Evolutionary conservation across 2,888 invertebrate species (phyloP), one percentile per base, ranked within the genome.

Genomic region (Rhamnusium bicolor): DNA sequence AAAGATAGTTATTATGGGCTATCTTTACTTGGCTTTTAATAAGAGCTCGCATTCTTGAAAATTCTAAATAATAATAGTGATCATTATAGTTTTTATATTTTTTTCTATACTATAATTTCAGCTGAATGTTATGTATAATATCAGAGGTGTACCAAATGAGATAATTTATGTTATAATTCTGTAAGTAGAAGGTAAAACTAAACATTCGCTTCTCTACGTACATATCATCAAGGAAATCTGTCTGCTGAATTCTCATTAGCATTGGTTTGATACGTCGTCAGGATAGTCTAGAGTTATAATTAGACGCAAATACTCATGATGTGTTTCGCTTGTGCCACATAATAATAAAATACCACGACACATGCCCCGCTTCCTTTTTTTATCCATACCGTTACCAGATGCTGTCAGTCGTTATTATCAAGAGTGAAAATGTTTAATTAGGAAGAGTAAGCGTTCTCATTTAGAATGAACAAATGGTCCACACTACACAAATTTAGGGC

Each of bases 231-330:
- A 21, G 27, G 47, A 58, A 63, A 12, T 40, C 54, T 71, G 46
- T 18, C 62, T 65, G 54, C 29, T 69, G 67, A 49, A 73, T 71
- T 69, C 71, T 69, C 71, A 47, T 68, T 71, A 70, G 69, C 71
- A 54, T 67, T 73, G 69, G 68, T 66, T 60, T 68, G 68, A 71
- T 73, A 73, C 63, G 65, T 68, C 72, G 67, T 72, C 69, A 68
- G 68, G 66, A 75, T 72, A 74, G 63, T 70, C 63, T 72, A 62
- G 69, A 69, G 71, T 70, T 77, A 77, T 75, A 75, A 75, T 77
- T 77, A 77, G 77, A 77, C 73, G 61, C 73, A 72, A 74, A 77
- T 73, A 71, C 72, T 75, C 77, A 73, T 71, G 70, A 73, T 69
- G 70, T 73, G 67, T 73, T 73, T 75, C 63, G 73, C 75, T 77